phyloP scores from a whole-genome alignment of 2,888 invertebrate genomes.

The Sarcophaga caerulescens region DNA sequence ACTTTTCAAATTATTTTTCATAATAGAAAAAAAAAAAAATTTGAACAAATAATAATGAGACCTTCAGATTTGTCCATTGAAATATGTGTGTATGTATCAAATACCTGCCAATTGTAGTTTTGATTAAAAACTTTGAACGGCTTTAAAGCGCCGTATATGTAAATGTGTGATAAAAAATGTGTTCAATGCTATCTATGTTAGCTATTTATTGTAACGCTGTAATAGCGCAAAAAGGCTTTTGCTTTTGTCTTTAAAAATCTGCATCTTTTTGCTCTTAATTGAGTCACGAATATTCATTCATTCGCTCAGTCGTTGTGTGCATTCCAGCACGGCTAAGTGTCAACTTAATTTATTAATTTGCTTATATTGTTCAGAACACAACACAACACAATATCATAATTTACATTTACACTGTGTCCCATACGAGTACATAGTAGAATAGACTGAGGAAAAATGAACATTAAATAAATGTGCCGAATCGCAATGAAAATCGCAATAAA shows the following conservation, averaged over 20 bases:
- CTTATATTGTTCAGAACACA: constrained; percentile 36
- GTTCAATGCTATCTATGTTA: not conserved
- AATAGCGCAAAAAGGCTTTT: not conserved
- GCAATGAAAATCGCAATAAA: not conserved
- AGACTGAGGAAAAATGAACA: constrained; percentile 29
- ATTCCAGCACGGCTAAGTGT: constrained; percentile 65
- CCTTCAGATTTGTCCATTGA: not conserved
- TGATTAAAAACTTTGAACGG: too few species aligned
- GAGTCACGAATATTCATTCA: constrained; percentile 64
- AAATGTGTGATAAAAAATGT: not conserved
- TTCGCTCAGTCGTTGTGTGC: constrained; percentile 19
- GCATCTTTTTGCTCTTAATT: constrained; percentile 45
- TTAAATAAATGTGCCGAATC: constrained; percentile 20
- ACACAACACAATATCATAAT: constrained; percentile 31
- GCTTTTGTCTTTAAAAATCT: constrained; percentile 23
- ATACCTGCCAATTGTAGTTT: too few species aligned
- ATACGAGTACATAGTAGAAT: not conserved
- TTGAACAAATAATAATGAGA: not conserved
- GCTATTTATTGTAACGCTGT: not conserved
- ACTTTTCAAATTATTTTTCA: too few species aligned
- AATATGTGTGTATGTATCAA: too few species aligned
- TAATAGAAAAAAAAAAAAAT: not conserved
- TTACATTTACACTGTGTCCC: constrained; percentile 26
- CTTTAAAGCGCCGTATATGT: too few species aligned
- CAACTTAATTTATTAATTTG: constrained; percentile 64